Conservation (phyloP, 1,140 invertebrate species). For the Oncopeltus fasciatus region DNA sequence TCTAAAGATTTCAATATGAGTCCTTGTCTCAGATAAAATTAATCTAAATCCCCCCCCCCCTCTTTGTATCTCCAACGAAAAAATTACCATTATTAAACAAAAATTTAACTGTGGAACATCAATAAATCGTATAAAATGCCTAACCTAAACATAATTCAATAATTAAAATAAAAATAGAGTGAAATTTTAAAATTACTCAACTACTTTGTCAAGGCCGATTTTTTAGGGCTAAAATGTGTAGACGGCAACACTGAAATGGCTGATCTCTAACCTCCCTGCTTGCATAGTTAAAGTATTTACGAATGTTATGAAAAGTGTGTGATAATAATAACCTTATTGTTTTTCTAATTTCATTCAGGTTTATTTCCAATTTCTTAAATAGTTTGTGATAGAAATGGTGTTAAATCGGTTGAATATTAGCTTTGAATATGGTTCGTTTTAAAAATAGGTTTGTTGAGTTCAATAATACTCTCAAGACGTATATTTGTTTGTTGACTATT, state of each 20-base stretch:
- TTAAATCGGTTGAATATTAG: not conserved
- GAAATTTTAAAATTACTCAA: no score
- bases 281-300: not conserved
- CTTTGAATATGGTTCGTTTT: slow-evolving; percentile 1
- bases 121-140: no score
- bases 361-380: not conserved
- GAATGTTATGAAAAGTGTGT: not conserved
- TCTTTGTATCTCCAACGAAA: no score
- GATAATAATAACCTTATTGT: not conserved
- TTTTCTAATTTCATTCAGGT: not conserved
- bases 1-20: no score
- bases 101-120: no score
- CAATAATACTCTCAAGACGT: slow-evolving; percentile 4
- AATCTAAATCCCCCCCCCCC: no score
- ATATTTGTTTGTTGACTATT: slow-evolving; percentile 9
- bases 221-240: no score
- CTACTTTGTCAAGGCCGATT: no score
- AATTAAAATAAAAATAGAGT: no score
- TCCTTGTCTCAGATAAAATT: no score
- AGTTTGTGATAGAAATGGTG: not conserved
- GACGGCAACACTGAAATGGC: slow-evolving; percentile 1
- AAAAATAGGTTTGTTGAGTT: slow-evolving; percentile 3
- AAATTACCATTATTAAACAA: no score
- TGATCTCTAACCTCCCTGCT: not conserved
- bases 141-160: no score